Evolutionary conservation across 2,888 invertebrate species (phyloP).

Genomic region (Hymenopus coronatus): DNA sequence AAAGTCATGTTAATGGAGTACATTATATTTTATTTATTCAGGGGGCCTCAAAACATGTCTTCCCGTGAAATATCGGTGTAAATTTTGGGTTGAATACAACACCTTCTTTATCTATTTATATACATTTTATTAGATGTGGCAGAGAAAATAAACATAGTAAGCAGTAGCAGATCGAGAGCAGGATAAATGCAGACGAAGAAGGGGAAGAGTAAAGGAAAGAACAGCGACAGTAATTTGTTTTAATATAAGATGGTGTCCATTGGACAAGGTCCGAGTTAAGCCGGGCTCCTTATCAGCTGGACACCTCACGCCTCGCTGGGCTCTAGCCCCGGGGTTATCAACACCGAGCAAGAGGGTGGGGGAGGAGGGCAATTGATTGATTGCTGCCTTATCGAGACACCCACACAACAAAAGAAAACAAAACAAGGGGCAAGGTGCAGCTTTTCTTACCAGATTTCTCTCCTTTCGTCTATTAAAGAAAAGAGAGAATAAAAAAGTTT

Average conservation of each 20-base stretch:
- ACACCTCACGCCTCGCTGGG: not conserved
- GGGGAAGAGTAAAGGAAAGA: not conserved
- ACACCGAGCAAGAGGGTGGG: not conserved
- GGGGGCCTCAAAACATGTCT: too few relatives aligned
- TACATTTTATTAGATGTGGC: too few relatives aligned
- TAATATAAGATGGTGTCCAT: not conserved
- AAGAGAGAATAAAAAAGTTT: too few relatives aligned
- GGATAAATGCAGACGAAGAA: too few relatives aligned
- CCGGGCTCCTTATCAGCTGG: too few relatives aligned
- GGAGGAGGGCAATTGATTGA: not conserved
- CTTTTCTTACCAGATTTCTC: not conserved
- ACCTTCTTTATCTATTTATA: too few relatives aligned
- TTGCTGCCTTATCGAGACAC: not conserved
- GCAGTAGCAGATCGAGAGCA: too few relatives aligned
- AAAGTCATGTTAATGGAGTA: too few relatives aligned
- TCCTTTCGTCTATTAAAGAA: not conserved
- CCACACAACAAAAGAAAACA: not conserved
- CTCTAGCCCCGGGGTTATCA: not conserved
- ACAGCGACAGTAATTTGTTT: not conserved
- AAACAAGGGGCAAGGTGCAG: not conserved
- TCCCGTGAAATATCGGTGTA: too few relatives aligned
- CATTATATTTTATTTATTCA: too few relatives aligned
- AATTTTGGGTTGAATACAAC: too few relatives aligned
- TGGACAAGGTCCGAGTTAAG: not conserved
- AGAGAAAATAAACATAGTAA: too few relatives aligned